Evolutionary conservation across 2,888 invertebrate species (phyloP).

Genomic region (Agriopis marginaria): DNA sequence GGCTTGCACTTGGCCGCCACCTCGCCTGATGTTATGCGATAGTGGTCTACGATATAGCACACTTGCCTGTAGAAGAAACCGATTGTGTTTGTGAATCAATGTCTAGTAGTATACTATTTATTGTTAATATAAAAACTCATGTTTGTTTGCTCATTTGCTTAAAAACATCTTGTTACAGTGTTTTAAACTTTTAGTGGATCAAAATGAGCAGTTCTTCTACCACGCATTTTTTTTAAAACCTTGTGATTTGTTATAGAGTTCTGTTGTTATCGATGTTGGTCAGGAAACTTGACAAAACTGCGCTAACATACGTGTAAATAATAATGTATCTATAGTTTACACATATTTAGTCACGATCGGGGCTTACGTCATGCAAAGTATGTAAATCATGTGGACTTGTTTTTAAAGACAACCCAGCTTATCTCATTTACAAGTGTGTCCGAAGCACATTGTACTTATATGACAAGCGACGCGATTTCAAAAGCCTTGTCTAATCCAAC

Average conservation of each 20-base stretch:
- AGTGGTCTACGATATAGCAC: too few species aligned
- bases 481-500: conserved; percentile 53
- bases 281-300: conserved; percentile 57
- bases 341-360: conserved; percentile 58
- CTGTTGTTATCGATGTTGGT: conserved; percentile 40
- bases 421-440: conserved; percentile 72
- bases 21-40: too few species aligned
- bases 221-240: conserved; percentile 29
- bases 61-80: too few species aligned
- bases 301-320: conserved; percentile 55
- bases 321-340: conserved; percentile 46
- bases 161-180: too few species aligned
- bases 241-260: conserved; percentile 24
- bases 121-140: too few species aligned
- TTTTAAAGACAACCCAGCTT: conserved; percentile 60
- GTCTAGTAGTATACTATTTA: too few species aligned
- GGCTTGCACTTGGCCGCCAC: too few species aligned
- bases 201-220: too few species aligned
- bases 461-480: conserved; percentile 51
- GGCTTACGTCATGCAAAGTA: conserved; percentile 64
- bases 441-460: conserved; percentile 66
- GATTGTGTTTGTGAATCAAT: too few species aligned
- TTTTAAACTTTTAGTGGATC: too few species aligned
- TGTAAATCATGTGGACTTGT: conserved; percentile 57
- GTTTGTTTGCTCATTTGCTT: too few species aligned